Evolutionary conservation across 2,113 vertebrate genomes (phyloP).

Genomic region (Harpagus bidentatus): DNA sequence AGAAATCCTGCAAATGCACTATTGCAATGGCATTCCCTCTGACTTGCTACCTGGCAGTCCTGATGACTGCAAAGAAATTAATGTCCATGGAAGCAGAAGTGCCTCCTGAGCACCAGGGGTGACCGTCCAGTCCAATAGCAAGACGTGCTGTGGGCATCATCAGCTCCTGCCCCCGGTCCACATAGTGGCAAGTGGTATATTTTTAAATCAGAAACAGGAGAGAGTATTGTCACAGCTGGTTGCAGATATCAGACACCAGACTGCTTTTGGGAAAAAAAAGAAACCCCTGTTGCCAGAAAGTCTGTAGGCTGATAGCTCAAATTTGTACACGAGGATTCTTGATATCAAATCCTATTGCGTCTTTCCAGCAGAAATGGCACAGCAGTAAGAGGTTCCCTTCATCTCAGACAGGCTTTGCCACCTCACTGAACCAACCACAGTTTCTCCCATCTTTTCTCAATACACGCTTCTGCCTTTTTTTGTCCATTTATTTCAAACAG

Average conservation of each 20-base stretch:
- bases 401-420: not conserved
- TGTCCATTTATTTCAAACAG: conserved; percentile 15
- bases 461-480: not conserved
- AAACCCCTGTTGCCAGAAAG: not conserved
- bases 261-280: not conserved
- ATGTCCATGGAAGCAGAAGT: not conserved
- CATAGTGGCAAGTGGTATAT: not conserved
- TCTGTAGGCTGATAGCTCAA: not conserved
- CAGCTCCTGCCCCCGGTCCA: not conserved
- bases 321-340: not conserved
- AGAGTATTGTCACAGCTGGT: not conserved
- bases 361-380: not conserved
- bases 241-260: not conserved
- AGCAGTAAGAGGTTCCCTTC: not conserved
- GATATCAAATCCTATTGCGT: rapidly evolving
- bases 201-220: not conserved
- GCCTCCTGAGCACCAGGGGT: not conserved
- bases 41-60: not conserved
- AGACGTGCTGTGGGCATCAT: rapidly evolving
- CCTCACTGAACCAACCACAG: not conserved
- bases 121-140: rapidly evolving
- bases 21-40: not conserved
- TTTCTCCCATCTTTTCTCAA: not conserved
- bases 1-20: not conserved
- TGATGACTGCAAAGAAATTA: not conserved